Conservation (phyloP, 2,797 vertebrate species). For the Smutsia temminckii region DNA sequence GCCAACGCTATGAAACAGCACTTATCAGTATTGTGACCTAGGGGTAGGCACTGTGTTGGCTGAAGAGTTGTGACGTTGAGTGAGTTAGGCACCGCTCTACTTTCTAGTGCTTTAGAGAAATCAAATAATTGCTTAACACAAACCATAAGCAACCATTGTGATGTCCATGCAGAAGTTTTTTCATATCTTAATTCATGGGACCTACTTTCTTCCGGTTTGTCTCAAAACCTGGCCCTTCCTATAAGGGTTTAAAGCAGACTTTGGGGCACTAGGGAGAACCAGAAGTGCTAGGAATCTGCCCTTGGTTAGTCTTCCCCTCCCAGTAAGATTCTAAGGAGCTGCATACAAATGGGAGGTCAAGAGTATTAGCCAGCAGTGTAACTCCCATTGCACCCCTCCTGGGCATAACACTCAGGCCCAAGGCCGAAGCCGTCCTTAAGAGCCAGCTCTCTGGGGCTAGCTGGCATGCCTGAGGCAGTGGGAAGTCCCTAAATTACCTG, state of each 20-base stretch:
- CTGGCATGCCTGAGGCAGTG: neutral
- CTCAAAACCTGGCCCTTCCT: neutral
- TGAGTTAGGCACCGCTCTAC: neutral
- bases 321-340: neutral
- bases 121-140: neutral
- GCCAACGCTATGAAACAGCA: neutral
- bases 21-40: neutral
- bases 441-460: neutral
- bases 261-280: neutral
- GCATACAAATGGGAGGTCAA: neutral
- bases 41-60: neutral
- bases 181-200: neutral
- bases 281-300: neutral
- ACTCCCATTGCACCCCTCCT: fast-evolving
- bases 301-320: neutral
- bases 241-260: neutral
- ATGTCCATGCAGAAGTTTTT: neutral
- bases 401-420: neutral
- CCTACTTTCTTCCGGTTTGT: neutral
- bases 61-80: neutral
- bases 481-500: neutral
- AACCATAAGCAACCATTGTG: neutral
- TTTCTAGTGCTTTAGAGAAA: neutral
- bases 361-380: neutral
- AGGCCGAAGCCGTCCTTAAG: neutral